A percentile compares a stretch with the other conserved stretches of the same genome.
Conservation (phyloP, 2,797 vertebrate species). For the Crenuchus spilurus region DNA sequence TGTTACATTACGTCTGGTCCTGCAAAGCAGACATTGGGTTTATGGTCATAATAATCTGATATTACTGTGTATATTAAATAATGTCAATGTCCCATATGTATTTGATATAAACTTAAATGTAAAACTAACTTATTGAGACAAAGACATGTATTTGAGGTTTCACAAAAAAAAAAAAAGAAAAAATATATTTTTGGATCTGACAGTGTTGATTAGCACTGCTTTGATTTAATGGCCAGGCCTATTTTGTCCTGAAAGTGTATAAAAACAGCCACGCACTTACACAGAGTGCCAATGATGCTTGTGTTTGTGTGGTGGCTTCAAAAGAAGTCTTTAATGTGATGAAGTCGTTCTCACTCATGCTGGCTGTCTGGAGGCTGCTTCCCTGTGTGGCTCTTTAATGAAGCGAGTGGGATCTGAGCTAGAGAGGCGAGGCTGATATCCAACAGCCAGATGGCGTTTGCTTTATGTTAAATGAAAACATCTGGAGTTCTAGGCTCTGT, state of each 20-base stretch:
- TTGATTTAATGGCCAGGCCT: too few species aligned
- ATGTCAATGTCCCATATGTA: too few species aligned
- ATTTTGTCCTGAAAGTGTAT: too few species aligned
- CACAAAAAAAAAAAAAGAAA: too few species aligned
- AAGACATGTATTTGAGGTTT: too few species aligned
- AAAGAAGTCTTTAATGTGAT: constrained; percentile 37
- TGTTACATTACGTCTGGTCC: too few species aligned
- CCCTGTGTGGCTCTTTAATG: constrained; percentile 62
- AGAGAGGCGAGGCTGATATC: constrained; percentile 35
- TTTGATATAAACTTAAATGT: too few species aligned
- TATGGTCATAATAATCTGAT: too few species aligned
- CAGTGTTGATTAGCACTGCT: not conserved
- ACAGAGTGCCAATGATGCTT: not conserved
- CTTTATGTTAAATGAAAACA: constrained; percentile 64
- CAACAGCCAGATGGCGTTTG: constrained; percentile 60
- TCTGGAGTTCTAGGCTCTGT: constrained; percentile 50
- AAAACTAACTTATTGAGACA: too few species aligned
- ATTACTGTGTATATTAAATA: too few species aligned
- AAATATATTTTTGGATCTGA: too few species aligned
- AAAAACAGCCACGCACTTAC: constrained; percentile 1
- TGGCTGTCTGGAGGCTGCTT: constrained; percentile 60
- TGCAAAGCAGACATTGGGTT: too few species aligned
- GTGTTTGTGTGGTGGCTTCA: not conserved
- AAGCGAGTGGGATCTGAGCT: constrained; percentile 68
- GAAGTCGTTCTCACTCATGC: constrained; percentile 16